Base-by-base conservation (phyloP, 2,888 invertebrate species). In the Psylliodes chrysocephalus region DNA sequence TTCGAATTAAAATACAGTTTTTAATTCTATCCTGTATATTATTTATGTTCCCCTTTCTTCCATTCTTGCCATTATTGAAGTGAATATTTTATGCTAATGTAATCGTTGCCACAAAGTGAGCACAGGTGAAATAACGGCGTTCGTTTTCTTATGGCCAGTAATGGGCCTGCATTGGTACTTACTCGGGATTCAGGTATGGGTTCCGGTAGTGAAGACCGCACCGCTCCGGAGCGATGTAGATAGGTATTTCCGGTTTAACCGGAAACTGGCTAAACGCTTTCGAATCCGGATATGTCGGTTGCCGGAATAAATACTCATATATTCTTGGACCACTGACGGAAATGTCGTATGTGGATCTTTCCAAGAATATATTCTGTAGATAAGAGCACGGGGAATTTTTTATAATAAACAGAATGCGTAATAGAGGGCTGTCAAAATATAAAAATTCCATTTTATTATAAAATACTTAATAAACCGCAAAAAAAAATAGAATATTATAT, bases 261-360 rank as follows among this genome's bases (percentile, higher is more conserved):
- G 80, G 80, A 80, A 79, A 78, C 78, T 75, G 73, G 71, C 76
- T 78, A 79, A 80, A 79, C 78, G 78, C 78, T 78, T 74, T 73
- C 74, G 78, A 78, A 79, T 78, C 78, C 79, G 79, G 80, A 80
- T 77, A 73, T 72, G 77, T 74, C 74, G 74, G 75, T 73, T 70
- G 78, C 80, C 78, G 78, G 79, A 79, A 79, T 79, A 79, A 79
- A 79, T 78, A 78, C 76, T 74, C 75, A 77, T 78, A 76, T 77
- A 77, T 76, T 72, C 75, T 75, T 75, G 53, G 35, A 25, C n/a
- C 5, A 10, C 18, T n/a, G 14, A 35, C 12, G 6, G 4, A 5
- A 5, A 12, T 14, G 5, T 30, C 30, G 30, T 30, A 6, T 30
- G 30, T 30, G 10, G 10, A 30, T 6, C 6, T 8, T 6, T 8